Evolutionary conservation across 2,113 vertebrate species (phyloP).

Genomic region (Guaruba guarouba): DNA sequence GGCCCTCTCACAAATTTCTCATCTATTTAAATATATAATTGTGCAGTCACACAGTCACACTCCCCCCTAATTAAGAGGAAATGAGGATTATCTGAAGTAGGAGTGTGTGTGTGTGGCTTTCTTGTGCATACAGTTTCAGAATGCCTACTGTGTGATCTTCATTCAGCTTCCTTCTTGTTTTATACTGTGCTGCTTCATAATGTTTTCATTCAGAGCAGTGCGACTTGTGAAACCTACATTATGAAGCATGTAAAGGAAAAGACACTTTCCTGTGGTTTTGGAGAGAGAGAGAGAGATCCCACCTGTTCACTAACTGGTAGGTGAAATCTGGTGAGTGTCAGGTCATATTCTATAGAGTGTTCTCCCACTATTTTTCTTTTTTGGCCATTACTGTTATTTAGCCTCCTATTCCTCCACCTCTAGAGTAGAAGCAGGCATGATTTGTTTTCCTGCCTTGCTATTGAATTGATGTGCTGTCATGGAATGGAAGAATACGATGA

Average conservation of each 20-base stretch:
- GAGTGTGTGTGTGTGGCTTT: neutral
- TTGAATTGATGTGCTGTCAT: neutral
- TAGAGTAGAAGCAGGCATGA: neutral
- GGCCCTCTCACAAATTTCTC: neutral
- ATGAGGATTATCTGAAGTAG: neutral
- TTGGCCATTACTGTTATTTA: neutral
- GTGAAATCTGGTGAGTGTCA: neutral
- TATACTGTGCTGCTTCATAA: neutral
- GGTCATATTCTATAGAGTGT: neutral
- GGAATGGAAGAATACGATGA: fast-evolving
- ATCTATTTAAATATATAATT: neutral
- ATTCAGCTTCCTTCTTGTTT: neutral
- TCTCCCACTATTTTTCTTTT: neutral
- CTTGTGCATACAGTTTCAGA: neutral
- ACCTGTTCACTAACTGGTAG: neutral
- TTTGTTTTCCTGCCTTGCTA: neutral
- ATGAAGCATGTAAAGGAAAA: neutral
- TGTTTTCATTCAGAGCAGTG: neutral
- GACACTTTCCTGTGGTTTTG: neutral
- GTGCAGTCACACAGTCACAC: neutral
- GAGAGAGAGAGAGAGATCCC: neutral
- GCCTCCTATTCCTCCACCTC: neutral
- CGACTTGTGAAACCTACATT: neutral
- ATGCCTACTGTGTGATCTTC: neutral
- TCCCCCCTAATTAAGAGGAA: neutral